Conservation (phyloP, 2,797 vertebrate species). For the Tolypeutes matacus region DNA sequence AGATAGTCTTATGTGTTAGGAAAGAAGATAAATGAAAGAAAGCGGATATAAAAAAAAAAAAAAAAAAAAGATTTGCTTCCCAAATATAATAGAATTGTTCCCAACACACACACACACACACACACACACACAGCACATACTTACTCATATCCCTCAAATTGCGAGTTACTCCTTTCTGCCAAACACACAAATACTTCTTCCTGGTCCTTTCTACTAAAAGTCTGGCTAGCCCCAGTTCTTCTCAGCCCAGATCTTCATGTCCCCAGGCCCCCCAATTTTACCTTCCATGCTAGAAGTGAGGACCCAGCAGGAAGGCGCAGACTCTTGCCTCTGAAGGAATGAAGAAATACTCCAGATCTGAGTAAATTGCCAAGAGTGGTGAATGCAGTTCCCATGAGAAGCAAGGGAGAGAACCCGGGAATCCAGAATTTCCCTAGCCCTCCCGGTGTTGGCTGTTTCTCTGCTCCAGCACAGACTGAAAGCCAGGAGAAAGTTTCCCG, state of each 20-base stretch:
- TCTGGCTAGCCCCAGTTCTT: background rate
- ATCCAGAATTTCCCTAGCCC: constrained; percentile 44
- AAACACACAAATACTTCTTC: background rate
- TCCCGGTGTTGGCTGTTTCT: constrained; percentile 6
- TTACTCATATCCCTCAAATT: background rate
- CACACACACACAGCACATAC: background rate
- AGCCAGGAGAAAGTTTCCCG: constrained; percentile 61
- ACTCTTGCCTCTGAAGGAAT: constrained; percentile 11
- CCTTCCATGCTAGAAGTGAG: constrained; percentile 64
- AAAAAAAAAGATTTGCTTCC: constrained; percentile 3
- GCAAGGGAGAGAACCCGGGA: background rate
- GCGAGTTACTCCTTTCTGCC: background rate
- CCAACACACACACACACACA: background rate
- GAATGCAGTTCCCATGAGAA: constrained; percentile 45
- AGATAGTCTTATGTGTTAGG: constrained; percentile 3
- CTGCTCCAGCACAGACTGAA: constrained; percentile 43
- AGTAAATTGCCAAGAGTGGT: background rate
- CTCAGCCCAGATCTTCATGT: background rate
- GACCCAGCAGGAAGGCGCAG: constrained; percentile 30
- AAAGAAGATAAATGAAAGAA: constrained; percentile 15
- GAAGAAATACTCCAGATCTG: background rate
- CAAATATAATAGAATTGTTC: background rate
- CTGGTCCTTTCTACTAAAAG: background rate
- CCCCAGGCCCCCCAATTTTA: constrained; percentile 64
- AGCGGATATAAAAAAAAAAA: background rate